phyloP scores from a whole-genome alignment of 2,888 invertebrate genomes.

The Spodoptera littoralis region DNA sequence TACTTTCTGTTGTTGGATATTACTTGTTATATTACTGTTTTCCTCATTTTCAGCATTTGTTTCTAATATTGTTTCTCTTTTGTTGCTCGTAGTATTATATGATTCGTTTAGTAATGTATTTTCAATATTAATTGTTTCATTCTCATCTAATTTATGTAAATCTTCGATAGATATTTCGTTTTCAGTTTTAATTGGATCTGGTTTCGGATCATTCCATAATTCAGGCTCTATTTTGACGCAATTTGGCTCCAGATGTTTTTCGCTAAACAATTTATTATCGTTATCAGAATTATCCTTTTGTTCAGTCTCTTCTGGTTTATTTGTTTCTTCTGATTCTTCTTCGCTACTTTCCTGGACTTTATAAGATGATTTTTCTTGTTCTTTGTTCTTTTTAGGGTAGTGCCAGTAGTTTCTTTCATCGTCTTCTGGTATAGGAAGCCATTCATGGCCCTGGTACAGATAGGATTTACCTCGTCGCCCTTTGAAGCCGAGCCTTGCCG shows the following conservation, averaged over 20 bases:
- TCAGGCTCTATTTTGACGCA: constrained; percentile 26
- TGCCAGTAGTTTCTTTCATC: constrained; percentile 61
- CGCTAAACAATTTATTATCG: not conserved
- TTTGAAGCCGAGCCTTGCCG: constrained; percentile 65
- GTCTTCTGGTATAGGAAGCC: constrained; percentile 74
- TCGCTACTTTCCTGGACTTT: constrained; percentile 4
- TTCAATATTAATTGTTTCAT: not conserved
- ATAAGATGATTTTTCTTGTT: not conserved
- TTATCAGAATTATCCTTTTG: not conserved
- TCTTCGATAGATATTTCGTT: constrained; percentile 3
- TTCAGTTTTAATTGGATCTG: not conserved
- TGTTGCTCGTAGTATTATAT: too few species aligned
- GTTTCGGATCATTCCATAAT: constrained; percentile 16
- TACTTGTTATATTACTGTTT: too few species aligned
- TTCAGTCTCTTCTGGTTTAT: not conserved
- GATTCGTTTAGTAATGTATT: too few species aligned
- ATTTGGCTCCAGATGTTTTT: not conserved
- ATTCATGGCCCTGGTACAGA: constrained; percentile 75
- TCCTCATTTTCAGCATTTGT: too few species aligned
- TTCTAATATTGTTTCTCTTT: too few species aligned
- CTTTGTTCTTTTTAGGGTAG: not conserved
- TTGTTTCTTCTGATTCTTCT: constrained; percentile 1
- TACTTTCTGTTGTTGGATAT: too few species aligned
- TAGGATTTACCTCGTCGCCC: constrained; percentile 72
- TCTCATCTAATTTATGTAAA: constrained; percentile 3